Percentiles rank a stretch among this genome's conserved stretches.
phyloP scores from a whole-genome alignment of 2,888 invertebrate genomes.

The Phlogophora meticulosa region DNA sequence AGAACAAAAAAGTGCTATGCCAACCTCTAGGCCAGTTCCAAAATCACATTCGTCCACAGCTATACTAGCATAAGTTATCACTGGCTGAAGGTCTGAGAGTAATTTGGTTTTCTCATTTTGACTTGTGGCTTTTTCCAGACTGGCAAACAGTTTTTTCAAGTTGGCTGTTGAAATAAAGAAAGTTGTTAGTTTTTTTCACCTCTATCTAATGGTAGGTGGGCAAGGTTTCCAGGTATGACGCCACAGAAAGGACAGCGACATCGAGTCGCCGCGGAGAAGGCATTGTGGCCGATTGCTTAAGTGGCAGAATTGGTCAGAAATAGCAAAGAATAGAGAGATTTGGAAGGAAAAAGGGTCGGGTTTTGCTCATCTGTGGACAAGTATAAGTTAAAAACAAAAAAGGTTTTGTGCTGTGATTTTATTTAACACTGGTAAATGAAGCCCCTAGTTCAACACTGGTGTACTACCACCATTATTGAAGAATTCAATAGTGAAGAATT shows the following conservation, averaged over 20 bases:
- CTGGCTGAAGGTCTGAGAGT: slow-evolving; percentile 94
- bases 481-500: background rate
- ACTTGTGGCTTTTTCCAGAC: slow-evolving; percentile 91
- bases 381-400: too few relatives aligned
- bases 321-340: too few relatives aligned
- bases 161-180: slow-evolving; percentile 87
- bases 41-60: slow-evolving; percentile 99
- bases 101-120: slow-evolving; percentile 91
- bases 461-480: background rate
- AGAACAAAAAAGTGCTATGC: slow-evolving; percentile 95
- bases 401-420: too few relatives aligned
- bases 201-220: too few relatives aligned
- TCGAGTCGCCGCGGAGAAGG: too few relatives aligned
- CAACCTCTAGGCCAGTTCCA: slow-evolving; percentile 97
- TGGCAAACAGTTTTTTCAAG: slow-evolving; percentile 93
- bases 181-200: too few relatives aligned
- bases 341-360: too few relatives aligned
- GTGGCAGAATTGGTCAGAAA: too few relatives aligned
- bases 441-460: background rate
- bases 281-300: too few relatives aligned
- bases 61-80: slow-evolving; percentile 96
- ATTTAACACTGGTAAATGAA: background rate
- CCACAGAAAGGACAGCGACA: too few relatives aligned
- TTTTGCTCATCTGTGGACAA: too few relatives aligned
- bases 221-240: too few relatives aligned